Evolutionary conservation across 2,113 vertebrate species (phyloP).

Genomic region (Sorex araneus): DNA sequence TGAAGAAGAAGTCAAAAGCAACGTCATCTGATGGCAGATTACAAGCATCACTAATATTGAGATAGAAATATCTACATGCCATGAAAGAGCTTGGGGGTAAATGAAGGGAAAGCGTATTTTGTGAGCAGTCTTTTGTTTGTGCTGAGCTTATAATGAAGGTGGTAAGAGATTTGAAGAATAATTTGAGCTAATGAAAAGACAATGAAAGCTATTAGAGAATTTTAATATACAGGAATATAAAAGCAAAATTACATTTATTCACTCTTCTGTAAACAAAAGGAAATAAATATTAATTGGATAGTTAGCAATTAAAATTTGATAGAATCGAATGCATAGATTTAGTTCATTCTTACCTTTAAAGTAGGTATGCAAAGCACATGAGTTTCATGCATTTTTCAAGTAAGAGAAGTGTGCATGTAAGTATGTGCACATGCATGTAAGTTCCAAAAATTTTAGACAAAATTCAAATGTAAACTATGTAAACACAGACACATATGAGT

Average conservation of each 20-base stretch:
- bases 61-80: slow-evolving; percentile 16
- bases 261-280: slow-evolving; percentile 74
- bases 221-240: slow-evolving; percentile 76
- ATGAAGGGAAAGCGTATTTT: background rate
- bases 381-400: slow-evolving; percentile 59
- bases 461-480: slow-evolving; percentile 66
- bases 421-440: background rate
- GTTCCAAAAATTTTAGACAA: slow-evolving; percentile 76
- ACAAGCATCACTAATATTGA: slow-evolving; percentile 60
- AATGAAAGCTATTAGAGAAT: slow-evolving; percentile 66
- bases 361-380: slow-evolving; percentile 3
- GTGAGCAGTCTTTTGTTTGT: slow-evolving; percentile 61
- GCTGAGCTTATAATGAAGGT: slow-evolving; percentile 57
- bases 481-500: slow-evolving; percentile 12
- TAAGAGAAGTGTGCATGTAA: slow-evolving; percentile 4
- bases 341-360: slow-evolving; percentile 65
- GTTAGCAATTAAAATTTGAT: slow-evolving; percentile 80
- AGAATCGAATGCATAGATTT: slow-evolving; percentile 67
- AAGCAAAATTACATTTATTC: slow-evolving; percentile 72
- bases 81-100: background rate
- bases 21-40: slow-evolving; percentile 43
- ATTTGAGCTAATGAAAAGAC: slow-evolving; percentile 73
- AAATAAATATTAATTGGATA: slow-evolving; percentile 65
- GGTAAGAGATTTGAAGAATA: slow-evolving; percentile 63
- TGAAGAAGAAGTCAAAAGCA: slow-evolving; percentile 42